These are phyloP conservation scores for Hyles vespertilio DNA, from an alignment of 1,140 invertebrate genomes.

Conservation along the genomic window DNA sequence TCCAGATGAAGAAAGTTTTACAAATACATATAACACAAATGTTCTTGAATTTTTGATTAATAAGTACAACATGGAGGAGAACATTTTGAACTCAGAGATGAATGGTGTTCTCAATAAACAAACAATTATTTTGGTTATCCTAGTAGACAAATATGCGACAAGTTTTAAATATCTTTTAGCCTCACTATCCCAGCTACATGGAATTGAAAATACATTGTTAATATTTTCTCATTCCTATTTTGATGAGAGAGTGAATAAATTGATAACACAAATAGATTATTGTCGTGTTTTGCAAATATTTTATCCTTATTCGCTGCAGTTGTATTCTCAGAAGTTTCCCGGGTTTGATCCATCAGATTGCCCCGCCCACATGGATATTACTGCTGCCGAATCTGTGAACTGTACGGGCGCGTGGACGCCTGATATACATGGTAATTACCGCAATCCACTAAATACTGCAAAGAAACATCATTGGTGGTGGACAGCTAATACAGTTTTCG, in stretches of 20 bases:
- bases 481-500: constrained; percentile 47
- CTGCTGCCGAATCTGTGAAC: constrained; percentile 24
- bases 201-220: constrained; percentile 35
- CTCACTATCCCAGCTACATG: constrained; percentile 34
- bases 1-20: constrained; percentile 1
- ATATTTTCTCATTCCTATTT: constrained; percentile 46
- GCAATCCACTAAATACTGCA: constrained; percentile 25
- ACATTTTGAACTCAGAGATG: constrained; percentile 30
- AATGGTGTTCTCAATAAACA: constrained; percentile 30
- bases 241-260: constrained; percentile 31
- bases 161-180: constrained; percentile 36
- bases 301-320: constrained; percentile 44
- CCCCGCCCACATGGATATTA: constrained; percentile 23
- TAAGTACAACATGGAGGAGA: constrained; percentile 27
- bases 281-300: constrained; percentile 45
- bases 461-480: constrained; percentile 55
- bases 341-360: constrained; percentile 37
- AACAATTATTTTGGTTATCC: constrained; percentile 34
- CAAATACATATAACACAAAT: constrained; percentile 1
- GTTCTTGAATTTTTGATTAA: constrained; percentile 19
- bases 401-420: constrained; percentile 29
- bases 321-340: constrained; percentile 36
- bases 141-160: constrained; percentile 23
- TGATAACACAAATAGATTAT: constrained; percentile 41
- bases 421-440: constrained; percentile 34